Conservation (phyloP, 2,797 vertebrate genomes). For the Liasis olivaceus region DNA sequence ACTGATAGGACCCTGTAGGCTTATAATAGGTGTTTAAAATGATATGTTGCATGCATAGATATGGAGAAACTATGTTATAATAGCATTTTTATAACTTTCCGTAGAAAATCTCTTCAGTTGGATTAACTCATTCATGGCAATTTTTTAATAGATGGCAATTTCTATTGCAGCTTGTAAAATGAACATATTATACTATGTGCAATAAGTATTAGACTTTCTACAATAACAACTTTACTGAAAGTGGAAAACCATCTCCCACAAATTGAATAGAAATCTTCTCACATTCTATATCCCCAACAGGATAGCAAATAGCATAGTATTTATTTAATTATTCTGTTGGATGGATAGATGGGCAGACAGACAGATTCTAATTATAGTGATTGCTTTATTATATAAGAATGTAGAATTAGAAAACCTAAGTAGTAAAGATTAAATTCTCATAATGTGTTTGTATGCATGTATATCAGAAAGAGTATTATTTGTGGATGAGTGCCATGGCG, state of each 20-base stretch:
- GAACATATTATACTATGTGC: not conserved
- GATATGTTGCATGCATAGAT: not conserved
- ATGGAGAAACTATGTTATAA: conserved; percentile 21
- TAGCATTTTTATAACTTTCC: conserved; percentile 27
- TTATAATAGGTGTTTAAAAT: not conserved
- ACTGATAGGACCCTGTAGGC: not conserved
- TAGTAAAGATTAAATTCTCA: conserved; percentile 43
- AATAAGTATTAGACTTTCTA: not conserved
- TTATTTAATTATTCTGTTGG: conserved; percentile 33
- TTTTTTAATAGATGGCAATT: not conserved
- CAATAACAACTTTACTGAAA: not conserved
- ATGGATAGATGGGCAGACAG: conserved; percentile 1
- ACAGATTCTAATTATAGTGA: conserved; percentile 51
- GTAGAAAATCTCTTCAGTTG: not conserved
- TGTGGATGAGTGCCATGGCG: not conserved
- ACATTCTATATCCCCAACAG: not conserved
- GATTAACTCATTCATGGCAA: not conserved
- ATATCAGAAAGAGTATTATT: conserved; percentile 25
- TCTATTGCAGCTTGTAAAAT: not conserved
- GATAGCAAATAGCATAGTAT: not conserved
- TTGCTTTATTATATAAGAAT: conserved; percentile 53
- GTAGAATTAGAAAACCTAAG: conserved; percentile 53
- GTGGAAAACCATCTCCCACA: not conserved
- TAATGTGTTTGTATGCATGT: conserved; percentile 50
- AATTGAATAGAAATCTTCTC: not conserved